Evolutionary conservation across 30 jellyfish, hydroid and myxozoan species (phyloP), one percentile per base, ranked within the genome.

Genomic region (Pseudorhiza aurosa): DNA sequence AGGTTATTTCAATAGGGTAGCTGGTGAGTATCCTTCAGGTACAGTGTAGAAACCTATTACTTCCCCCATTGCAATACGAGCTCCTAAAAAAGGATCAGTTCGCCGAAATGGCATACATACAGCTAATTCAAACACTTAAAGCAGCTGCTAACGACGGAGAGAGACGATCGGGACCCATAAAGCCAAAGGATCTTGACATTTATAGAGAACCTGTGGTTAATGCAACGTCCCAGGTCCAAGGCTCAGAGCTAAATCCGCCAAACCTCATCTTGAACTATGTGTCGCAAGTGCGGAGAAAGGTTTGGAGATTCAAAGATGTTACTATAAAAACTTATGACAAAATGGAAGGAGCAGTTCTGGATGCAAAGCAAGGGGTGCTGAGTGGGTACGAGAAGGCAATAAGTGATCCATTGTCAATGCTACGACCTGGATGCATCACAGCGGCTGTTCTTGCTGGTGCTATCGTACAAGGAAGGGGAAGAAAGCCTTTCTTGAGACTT

Each of bases 391-490:
- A 67, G 17, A 43, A n/a, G 9, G 85, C 92, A 6, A 31, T 15
- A 29, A 81, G 62, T 14, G 77, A 81, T 59, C 92, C 92, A 2
- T 7, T 81, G 12, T 50, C 78, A 8, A 12, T 67, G 69, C 46
- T 81, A 0, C 43, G 85, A 26, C 92, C 92, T 1, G 77, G 85
- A 6, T 51, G 84, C 63, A 68, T 81, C 14, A 33, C 79, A 6
- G 78, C 78, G 10, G 92, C 85, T 3, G 56, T 53, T 8, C 15
- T 67, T 3, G 85, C 62, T 33, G 92, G 92, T 2, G 43, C 85
- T 19, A 26, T 65, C 26, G 68, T 81, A 15, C 92, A 75, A 35
- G 92, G 92, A 12, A 81, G 85, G 30, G 92, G 92, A 4, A 81
- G 68, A 27, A 79, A 81, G 55, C 72, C 64, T 33, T 9, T 81